Evolutionary conservation across 2,113 vertebrate species (phyloP).

Genomic region (Thomomys bottae): DNA sequence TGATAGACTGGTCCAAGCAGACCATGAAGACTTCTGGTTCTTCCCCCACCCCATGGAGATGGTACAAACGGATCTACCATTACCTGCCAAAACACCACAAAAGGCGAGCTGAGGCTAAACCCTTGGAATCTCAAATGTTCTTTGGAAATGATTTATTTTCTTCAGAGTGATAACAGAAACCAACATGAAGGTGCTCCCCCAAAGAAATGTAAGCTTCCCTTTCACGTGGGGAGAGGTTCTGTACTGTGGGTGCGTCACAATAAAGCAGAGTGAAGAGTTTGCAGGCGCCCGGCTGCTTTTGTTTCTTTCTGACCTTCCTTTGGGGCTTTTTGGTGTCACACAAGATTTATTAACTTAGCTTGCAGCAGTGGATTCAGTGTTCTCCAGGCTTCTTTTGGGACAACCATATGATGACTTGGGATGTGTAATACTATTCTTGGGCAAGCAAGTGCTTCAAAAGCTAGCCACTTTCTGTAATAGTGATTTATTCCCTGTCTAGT

Average conservation of each 20-base stretch:
- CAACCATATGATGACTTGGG: not conserved
- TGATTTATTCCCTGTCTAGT: not conserved
- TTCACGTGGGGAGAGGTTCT: conserved; percentile 82
- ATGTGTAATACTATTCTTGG: not conserved
- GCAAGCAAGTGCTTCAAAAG: not conserved
- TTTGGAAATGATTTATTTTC: conserved; percentile 83
- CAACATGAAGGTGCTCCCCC: conserved; percentile 83
- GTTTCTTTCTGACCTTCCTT: conserved; percentile 61
- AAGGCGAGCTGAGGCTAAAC: conserved; percentile 78
- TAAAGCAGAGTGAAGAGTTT: conserved; percentile 87
- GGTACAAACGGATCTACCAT: conserved; percentile 70
- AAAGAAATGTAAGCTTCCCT: conserved; percentile 82
- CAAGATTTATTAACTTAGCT: not conserved
- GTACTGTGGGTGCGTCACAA: conserved; percentile 85
- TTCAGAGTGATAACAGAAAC: conserved; percentile 81
- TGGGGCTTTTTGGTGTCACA: conserved; percentile 8
- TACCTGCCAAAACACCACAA: conserved; percentile 62
- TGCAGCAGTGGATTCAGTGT: not conserved
- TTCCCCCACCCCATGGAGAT: conserved; percentile 75
- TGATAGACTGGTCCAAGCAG: conserved; percentile 81
- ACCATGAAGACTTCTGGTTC: conserved; percentile 81
- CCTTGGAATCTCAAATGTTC: conserved; percentile 81
- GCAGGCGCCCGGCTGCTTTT: conserved; percentile 79
- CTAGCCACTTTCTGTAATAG: not conserved
- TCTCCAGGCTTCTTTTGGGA: not conserved